A percentile compares a stretch with the other conserved stretches of the same genome.
These are phyloP conservation scores for Heliconius nattereri DNA, from an alignment of 1,140 invertebrate species.

Conservation along the genomic window DNA sequence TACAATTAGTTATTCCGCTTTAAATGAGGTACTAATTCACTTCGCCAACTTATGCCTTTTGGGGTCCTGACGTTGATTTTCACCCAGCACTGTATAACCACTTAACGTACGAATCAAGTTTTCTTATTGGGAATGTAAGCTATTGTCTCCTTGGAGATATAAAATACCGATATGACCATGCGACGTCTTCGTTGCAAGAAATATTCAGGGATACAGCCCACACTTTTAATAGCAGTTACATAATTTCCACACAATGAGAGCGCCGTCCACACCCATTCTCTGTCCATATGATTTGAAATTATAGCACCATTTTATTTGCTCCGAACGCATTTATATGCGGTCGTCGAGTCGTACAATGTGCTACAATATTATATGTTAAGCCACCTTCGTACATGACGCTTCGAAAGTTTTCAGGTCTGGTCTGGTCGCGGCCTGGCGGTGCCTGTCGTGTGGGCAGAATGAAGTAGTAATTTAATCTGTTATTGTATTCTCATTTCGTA, in stretches of 20 bases:
- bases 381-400: slow-evolving; percentile 49
- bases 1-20: neutral
- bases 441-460: slow-evolving; percentile 69
- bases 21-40: slow-evolving; percentile 4
- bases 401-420: slow-evolving; percentile 58
- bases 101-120: slow-evolving; percentile 72
- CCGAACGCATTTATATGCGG: slow-evolving; percentile 77
- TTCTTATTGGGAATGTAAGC: slow-evolving; percentile 74
- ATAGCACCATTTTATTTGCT: slow-evolving; percentile 81
- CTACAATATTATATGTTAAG: slow-evolving; percentile 72
- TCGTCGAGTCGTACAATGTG: slow-evolving; percentile 72
- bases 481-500: slow-evolving; percentile 78
- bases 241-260: slow-evolving; percentile 81
- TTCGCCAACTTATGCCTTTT: slow-evolving; percentile 30
- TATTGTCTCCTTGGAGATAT: slow-evolving; percentile 78
- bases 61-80: slow-evolving; percentile 53
- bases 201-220: slow-evolving; percentile 80
- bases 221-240: slow-evolving; percentile 81
- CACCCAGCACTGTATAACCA: slow-evolving; percentile 60
- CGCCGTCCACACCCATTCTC: slow-evolving; percentile 80
- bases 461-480: slow-evolving; percentile 77
- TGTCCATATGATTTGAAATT: slow-evolving; percentile 81
- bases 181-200: slow-evolving; percentile 79
- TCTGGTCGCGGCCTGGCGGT: slow-evolving; percentile 43
- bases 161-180: slow-evolving; percentile 80